Conservation (phyloP, 2,888 invertebrate species). For the Lordiphosa andalusiaca region DNA sequence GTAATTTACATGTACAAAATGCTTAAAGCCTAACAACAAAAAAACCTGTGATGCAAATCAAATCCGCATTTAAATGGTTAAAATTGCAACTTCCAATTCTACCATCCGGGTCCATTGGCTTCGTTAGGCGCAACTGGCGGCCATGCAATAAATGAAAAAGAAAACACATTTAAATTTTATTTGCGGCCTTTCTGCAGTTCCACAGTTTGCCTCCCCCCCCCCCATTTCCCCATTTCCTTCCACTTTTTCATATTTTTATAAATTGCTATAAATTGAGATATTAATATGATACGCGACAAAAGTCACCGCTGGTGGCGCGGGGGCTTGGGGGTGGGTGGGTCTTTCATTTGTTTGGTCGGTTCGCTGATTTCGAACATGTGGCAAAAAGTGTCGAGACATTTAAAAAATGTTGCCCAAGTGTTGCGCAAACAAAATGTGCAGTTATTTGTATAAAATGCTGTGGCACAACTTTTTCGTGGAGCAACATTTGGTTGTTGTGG, state of each 20-base stretch:
- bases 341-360: constrained; percentile 37
- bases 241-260: constrained; percentile 73
- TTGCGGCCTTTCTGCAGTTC: constrained; percentile 33
- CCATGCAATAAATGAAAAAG: constrained; percentile 15
- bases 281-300: constrained; percentile 74
- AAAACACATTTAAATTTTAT: constrained; percentile 62
- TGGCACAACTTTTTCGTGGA: constrained; percentile 48
- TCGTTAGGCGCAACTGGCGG: constrained; percentile 50
- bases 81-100: constrained; percentile 16
- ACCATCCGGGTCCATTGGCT: constrained; percentile 47
- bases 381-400: constrained; percentile 70
- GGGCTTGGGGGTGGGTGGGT: constrained; percentile 5
- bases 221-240: no score
- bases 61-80: constrained; percentile 43
- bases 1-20: constrained; percentile 4
- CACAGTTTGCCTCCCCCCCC: constrained; percentile 11
- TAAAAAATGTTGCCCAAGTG: constrained; percentile 68
- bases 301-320: constrained; percentile 38
- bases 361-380: constrained; percentile 68
- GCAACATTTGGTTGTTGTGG: constrained; percentile 55
- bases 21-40: constrained; percentile 4
- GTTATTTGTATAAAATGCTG: constrained; percentile 66
- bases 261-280: constrained; percentile 77
- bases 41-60: constrained; percentile 19
- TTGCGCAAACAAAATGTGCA: constrained; percentile 72